Base-by-base conservation (phyloP, 2,113 vertebrate species). In the Balaenoptera acutorostrata region DNA sequence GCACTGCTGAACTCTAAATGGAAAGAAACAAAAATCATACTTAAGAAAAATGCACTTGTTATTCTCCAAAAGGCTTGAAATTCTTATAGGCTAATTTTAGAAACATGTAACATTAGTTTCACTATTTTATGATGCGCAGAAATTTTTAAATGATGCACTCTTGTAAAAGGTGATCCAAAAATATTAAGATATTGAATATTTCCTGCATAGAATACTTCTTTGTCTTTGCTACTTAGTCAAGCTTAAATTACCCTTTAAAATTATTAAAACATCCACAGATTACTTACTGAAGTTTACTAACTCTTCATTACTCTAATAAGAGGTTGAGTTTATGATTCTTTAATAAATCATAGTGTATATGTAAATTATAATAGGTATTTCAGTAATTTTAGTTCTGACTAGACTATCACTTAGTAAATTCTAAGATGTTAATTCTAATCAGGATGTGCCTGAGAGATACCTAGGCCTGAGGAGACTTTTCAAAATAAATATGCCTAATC, bases 1-100 rank as follows among this genome's bases (percentile, higher is more conserved):
- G 99, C 94, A 99, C 99, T 81, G 99, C 99, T 83, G 99, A 99
- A 41, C 98, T 99, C 99, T 99, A 89, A 0, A 31, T 31, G 31
- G 44, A 97, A 92, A 94, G 69, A 63, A 81, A 84, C 12, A 94
- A 64, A 92, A 92, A 64, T 66, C 21, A 74, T 89, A 88, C 31
- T 94, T 52, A 93, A 44, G 13, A 78, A 89, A 84, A 95, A n/a
- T 12, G 64, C 21, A 95, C 55, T 81, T 93, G 25, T 90, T 59
- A 88, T 81, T 74, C 57, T 83, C 89, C 39, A 61, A 96, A 92
- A 97, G 46, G n/a, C 81, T 1, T 95, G 31, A 92, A 92, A 84
- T 89, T 83, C 63, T 87, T 82, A 86, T 8, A 85, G 39, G 9
- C 78, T 95, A 89, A 64, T n/a, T 36, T 91, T 95, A 97, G 25